phyloP scores from a whole-genome alignment of 2,797 vertebrate genomes.

The Manis crassicaudata region DNA sequence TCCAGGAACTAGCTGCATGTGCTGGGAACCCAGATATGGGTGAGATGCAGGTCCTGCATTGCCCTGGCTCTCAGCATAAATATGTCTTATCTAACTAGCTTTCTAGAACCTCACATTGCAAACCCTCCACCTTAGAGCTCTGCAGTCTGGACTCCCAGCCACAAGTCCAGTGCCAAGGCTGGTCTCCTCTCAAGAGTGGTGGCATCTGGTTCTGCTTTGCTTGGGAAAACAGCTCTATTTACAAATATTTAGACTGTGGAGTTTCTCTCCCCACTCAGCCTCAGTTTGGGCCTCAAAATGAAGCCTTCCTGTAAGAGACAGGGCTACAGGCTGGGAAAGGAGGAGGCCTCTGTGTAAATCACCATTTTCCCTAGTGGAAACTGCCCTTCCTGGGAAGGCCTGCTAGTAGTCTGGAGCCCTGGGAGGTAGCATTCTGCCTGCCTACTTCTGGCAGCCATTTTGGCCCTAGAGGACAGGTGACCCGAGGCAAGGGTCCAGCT shows the following conservation, averaged over 20 bases:
- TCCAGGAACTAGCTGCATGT: accelerated
- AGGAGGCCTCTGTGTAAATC: slow-evolving; percentile 49
- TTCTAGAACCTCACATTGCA: not conserved
- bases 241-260: slow-evolving; percentile 81
- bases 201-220: slow-evolving; percentile 84
- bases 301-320: slow-evolving; percentile 73
- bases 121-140: not conserved
- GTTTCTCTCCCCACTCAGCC: slow-evolving; percentile 71
- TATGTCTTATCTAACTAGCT: not conserved
- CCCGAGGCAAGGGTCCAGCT: not conserved
- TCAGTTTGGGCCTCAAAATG: slow-evolving; percentile 63
- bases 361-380: slow-evolving; percentile 79
- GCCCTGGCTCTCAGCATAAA: not conserved
- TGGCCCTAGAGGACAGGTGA: not conserved
- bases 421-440: not conserved
- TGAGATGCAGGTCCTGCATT: not conserved
- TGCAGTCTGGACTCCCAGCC: not conserved
- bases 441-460: not conserved
- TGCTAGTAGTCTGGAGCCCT: slow-evolving; percentile 61
- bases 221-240: slow-evolving; percentile 82
- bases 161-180: slow-evolving; percentile 13
- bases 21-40: not conserved
- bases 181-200: not conserved
- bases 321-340: slow-evolving; percentile 7
- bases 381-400: not conserved